Evolutionary conservation across 2,888 invertebrate species (phyloP).

Genomic region (Troides oblongomaculatus): DNA sequence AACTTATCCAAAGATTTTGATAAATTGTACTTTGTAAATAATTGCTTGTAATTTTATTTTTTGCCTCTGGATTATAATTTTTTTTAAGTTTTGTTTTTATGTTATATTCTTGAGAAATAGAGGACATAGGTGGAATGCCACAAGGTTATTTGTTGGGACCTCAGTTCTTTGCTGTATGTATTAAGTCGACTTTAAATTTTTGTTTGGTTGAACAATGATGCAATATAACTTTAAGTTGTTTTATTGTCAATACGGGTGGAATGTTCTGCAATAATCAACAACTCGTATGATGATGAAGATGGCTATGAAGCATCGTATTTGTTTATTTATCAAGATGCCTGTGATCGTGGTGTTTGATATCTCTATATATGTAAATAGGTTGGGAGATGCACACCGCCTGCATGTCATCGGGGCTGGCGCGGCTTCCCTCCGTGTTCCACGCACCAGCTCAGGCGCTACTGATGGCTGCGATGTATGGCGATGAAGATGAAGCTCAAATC

Average conservation of each 20-base stretch:
- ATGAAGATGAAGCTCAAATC: constrained; percentile 20
- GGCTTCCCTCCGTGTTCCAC: constrained; percentile 49
- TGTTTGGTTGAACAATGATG: neutral
- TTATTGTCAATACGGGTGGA: neutral
- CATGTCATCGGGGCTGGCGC: constrained; percentile 41
- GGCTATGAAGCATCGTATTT: no score
- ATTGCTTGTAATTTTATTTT: no score
- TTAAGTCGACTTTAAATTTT: neutral
- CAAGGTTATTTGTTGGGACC: neutral
- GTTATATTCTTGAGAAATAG: neutral
- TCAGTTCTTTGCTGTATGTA: neutral
- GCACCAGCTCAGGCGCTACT: constrained; percentile 54
- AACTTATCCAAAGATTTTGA: no score
- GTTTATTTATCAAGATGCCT: neutral
- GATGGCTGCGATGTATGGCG: constrained; percentile 41
- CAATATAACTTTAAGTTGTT: neutral
- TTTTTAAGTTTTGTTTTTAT: neutral
- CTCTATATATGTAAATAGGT: constrained; percentile 32
- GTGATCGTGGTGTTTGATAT: neutral
- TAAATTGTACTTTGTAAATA: no score
- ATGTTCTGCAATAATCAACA: no score
- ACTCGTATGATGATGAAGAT: no score
- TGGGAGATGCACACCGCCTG: constrained; percentile 41
- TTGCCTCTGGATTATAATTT: no score
- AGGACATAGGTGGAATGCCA: neutral